Percentiles rank a stretch among this genome's conserved stretches.
Evolutionary conservation across 2,797 vertebrate species (phyloP).

Genomic region (Poeciliopsis paucimaculata): DNA sequence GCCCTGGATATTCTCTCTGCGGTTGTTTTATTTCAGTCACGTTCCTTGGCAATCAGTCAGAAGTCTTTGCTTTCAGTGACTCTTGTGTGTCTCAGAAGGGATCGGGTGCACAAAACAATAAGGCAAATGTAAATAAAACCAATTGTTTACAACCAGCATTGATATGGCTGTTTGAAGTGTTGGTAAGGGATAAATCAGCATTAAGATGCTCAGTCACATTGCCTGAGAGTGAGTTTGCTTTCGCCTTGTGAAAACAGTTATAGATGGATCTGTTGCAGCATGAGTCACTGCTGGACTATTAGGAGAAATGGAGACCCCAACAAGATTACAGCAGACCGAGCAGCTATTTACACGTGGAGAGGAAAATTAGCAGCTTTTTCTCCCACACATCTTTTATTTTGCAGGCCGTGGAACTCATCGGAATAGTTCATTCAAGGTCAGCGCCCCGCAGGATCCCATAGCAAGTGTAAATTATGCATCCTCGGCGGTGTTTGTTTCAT

Average conservation of each 20-base stretch:
- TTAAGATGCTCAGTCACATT: slow-evolving; percentile 8
- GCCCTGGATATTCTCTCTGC: not conserved
- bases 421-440: slow-evolving; percentile 48
- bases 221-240: slow-evolving; percentile 27
- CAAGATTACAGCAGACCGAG: slow-evolving; percentile 38
- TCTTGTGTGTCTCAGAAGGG: slow-evolving; percentile 5
- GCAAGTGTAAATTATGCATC: slow-evolving; percentile 26
- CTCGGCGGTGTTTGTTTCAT: slow-evolving; percentile 48
- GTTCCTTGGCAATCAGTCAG: slow-evolving; percentile 5
- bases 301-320: slow-evolving; percentile 46
- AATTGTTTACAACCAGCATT: slow-evolving; percentile 14
- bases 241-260: slow-evolving; percentile 17
- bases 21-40: slow-evolving; percentile 4
- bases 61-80: slow-evolving; percentile 13
- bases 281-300: slow-evolving; percentile 57
- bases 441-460: slow-evolving; percentile 24
- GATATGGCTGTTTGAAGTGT: not conserved
- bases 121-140: slow-evolving; percentile 8
- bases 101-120: slow-evolving; percentile 15
- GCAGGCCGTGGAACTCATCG: slow-evolving; percentile 36
- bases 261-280: slow-evolving; percentile 38
- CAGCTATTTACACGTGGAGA: slow-evolving; percentile 68
- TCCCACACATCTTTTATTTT: slow-evolving; percentile 65
- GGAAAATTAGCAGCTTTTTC: slow-evolving; percentile 70
- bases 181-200: slow-evolving; percentile 1